phyloP scores from a whole-genome alignment of 1,140 invertebrate genomes.

The Drosophila ercepeae region DNA sequence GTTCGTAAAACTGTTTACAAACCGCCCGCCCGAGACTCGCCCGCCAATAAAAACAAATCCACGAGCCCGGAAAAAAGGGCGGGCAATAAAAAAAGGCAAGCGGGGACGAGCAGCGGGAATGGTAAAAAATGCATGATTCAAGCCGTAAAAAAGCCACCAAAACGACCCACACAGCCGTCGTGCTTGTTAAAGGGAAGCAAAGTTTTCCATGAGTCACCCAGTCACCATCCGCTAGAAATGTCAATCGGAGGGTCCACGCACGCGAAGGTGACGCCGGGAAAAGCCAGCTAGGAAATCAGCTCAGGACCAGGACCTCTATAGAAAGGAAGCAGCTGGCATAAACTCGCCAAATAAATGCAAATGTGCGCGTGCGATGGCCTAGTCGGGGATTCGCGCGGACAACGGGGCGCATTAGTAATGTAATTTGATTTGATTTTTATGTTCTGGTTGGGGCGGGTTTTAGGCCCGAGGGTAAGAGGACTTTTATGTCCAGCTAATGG shows the following conservation, averaged over 20 bases:
- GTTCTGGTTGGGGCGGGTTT: conserved; percentile 12
- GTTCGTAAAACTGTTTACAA: conserved; percentile 68
- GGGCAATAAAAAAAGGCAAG: conserved; percentile 70
- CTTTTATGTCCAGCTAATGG: conserved; percentile 65
- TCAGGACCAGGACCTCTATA: no score
- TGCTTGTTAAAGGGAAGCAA: conserved; percentile 18
- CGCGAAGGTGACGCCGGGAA: conserved; percentile 48
- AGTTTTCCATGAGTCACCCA: conserved; percentile 55
- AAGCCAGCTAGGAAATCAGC: no score
- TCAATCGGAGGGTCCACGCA: conserved; percentile 22
- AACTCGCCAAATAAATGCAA: conserved; percentile 75
- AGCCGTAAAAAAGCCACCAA: conserved; percentile 54
- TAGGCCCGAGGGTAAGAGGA: conserved; percentile 5
- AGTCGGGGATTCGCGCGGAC: conserved; percentile 21
- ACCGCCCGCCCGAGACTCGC: conserved; percentile 41
- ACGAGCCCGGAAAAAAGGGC: conserved; percentile 17
- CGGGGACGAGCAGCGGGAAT: no score
- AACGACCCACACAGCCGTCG: conserved; percentile 32
- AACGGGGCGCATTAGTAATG: conserved; percentile 77
- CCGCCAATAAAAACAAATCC: conserved; percentile 51
- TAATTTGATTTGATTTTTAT: conserved; percentile 81
- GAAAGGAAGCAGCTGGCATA: conserved; percentile 31
- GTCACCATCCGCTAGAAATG: neutral
- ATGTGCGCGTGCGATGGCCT: conserved; percentile 36
- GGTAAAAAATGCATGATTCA: conserved; percentile 78